Evolutionary conservation across 2,888 invertebrate genomes (phyloP), one percentile per base, ranked within the genome.

Genomic region (Ectropis crepuscularia): DNA sequence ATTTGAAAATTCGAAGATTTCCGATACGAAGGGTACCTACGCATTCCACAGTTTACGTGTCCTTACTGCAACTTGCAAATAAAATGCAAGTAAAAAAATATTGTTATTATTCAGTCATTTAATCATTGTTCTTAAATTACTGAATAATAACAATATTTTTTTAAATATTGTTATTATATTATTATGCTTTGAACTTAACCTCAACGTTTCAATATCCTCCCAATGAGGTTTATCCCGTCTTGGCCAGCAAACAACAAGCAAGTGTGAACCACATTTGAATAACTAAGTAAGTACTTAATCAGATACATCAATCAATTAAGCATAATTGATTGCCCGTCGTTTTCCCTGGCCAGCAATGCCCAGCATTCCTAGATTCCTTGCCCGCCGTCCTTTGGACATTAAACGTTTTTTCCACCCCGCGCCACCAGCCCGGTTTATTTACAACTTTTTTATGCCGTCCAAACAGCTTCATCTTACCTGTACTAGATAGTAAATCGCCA

Each of bases 381-480:
- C 7, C 58, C 73, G 66, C 67, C 71, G 67, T 77, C 70, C 71
- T 67, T 67, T 64, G 48, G 58, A 69, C 69, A 71, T 74, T 77
- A 72, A 64, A 64, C 69, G 71, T 75, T 74, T 77, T 75, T 67
- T 38, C 12, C 53, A 48, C 51, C 43, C 41, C 37, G 42, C 58
- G 36, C 55, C 48, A 50, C 53, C 49, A 57, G 48, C 42, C 42
- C 39, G 43, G 48, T 60, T 57, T 53, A 64, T 64, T 60, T 64
- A 76, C 78, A 77, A 70, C 74, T 76, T 80, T 80, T 83, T 77
- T 58, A 69, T 55, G 70, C 70, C 69, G 65, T 53, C 60, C 50
- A 75, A 78, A 85, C 84, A 79, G 82, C 85, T 85, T 83, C 81
- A 85, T 85, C 78, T 72, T 73, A 72, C 73, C 71, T 74, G 73